These are phyloP conservation scores for Diachasma alloeum DNA, from an alignment of 1,140 invertebrate species.

Conservation along the genomic window DNA sequence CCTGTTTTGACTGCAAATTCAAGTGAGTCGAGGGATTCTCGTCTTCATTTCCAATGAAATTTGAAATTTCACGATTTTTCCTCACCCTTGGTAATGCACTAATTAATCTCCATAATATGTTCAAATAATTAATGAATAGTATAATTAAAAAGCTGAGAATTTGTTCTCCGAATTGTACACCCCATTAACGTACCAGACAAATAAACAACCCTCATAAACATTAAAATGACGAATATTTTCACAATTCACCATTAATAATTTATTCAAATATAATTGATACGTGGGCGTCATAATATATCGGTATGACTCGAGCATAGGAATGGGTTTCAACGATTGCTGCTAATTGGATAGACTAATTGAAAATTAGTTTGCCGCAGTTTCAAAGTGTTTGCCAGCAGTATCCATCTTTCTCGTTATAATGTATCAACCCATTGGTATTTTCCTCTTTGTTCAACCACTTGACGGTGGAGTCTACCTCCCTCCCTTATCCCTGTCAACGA, in stretches of 20 bases:
- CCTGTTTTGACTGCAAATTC: no score
- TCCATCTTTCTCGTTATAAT: background rate
- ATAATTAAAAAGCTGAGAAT: no score
- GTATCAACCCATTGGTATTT: background rate
- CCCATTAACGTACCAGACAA: no score
- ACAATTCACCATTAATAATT: background rate
- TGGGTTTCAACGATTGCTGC: background rate
- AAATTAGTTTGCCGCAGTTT: background rate
- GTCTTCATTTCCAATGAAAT: no score
- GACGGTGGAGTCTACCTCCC: background rate
- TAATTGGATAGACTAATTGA: constrained; percentile 24
- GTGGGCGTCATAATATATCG: background rate
- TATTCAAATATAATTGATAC: background rate
- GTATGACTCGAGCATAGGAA: background rate
- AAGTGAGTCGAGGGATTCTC: no score
- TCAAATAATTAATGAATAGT: no score
- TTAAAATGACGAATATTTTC: no score
- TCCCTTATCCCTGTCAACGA: constrained; percentile 13
- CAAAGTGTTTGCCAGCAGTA: background rate
- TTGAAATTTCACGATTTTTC: no score
- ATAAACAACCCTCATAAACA: no score
- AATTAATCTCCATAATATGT: no score
- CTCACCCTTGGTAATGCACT: no score
- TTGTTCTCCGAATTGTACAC: no score
- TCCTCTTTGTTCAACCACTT: background rate